These are phyloP conservation scores for Alviniconcha marisindica DNA, from an alignment of 1,140 invertebrate genomes.

Conservation along the genomic window DNA sequence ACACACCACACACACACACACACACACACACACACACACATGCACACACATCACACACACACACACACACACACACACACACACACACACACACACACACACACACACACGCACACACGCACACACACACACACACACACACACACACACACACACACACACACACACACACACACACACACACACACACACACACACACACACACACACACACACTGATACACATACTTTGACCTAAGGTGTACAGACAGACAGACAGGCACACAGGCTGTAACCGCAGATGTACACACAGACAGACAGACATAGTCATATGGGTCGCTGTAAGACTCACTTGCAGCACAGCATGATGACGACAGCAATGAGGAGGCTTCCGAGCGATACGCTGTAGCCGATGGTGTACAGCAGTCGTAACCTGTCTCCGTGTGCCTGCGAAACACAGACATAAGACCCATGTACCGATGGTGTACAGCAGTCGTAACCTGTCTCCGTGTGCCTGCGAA, in stretches of 20 bases:
- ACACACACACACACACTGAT: too few species aligned
- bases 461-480: slow-evolving; percentile 81
- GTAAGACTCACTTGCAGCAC: slow-evolving; percentile 48
- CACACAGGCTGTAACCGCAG: too few species aligned
- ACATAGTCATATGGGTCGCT: not conserved
- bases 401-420: slow-evolving; percentile 81
- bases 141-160: slow-evolving; percentile 4
- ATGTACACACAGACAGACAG: not conserved
- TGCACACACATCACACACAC: too few species aligned
- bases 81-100: not conserved
- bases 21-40: too few species aligned
- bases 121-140: not conserved
- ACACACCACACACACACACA: too few species aligned
- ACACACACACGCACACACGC: not conserved
- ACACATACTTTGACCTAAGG: too few species aligned
- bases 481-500: slow-evolving; percentile 79
- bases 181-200: too few species aligned
- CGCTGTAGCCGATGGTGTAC: slow-evolving; percentile 75
- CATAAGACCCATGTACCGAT: slow-evolving; percentile 45
- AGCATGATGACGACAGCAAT: slow-evolving; percentile 57
- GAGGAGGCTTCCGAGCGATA: slow-evolving; percentile 49
- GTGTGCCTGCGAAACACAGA: slow-evolving; percentile 76
- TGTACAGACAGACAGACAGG: not conserved
- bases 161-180: slow-evolving; percentile 11
- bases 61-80: too few species aligned